Evolutionary conservation across 1,140 invertebrate genomes (phyloP).

Genomic region (Aphis gossypii): DNA sequence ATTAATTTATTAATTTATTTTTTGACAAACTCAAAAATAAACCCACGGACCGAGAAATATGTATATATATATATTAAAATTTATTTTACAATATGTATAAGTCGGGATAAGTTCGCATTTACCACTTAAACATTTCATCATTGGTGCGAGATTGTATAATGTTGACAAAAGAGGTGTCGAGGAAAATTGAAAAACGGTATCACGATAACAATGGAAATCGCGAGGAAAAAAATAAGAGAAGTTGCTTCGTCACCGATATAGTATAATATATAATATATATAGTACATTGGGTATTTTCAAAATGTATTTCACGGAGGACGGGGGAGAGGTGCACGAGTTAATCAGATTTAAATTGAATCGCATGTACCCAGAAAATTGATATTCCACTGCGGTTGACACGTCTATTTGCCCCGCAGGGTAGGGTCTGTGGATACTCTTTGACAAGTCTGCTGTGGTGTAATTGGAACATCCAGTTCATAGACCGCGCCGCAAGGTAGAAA

Average conservation of each 20-base stretch:
- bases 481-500: constrained; percentile 36
- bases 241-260: constrained; percentile 25
- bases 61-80: background rate
- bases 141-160: constrained; percentile 46
- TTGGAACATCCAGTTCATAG: constrained; percentile 36
- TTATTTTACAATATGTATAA: background rate
- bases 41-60: background rate
- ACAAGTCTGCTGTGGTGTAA: constrained; percentile 57
- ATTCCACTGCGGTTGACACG: constrained; percentile 56
- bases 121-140: constrained; percentile 30
- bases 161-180: constrained; percentile 43
- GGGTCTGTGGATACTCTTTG: constrained; percentile 54
- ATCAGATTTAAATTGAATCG: constrained; percentile 58
- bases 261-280: background rate
- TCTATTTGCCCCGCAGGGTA: constrained; percentile 33
- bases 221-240: constrained; percentile 29
- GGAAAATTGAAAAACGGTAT: constrained; percentile 50
- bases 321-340: background rate
- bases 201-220: constrained; percentile 43
- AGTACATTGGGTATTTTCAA: constrained; percentile 28
- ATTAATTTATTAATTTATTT: background rate
- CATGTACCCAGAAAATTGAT: constrained; percentile 57
- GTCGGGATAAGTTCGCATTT: background rate
- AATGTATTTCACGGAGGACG: constrained; percentile 40
- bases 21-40: background rate